Base-by-base conservation (phyloP, 37 sponge, comb jelly and placozoan genomes). In the Aphrocallistes beatrix region DNA sequence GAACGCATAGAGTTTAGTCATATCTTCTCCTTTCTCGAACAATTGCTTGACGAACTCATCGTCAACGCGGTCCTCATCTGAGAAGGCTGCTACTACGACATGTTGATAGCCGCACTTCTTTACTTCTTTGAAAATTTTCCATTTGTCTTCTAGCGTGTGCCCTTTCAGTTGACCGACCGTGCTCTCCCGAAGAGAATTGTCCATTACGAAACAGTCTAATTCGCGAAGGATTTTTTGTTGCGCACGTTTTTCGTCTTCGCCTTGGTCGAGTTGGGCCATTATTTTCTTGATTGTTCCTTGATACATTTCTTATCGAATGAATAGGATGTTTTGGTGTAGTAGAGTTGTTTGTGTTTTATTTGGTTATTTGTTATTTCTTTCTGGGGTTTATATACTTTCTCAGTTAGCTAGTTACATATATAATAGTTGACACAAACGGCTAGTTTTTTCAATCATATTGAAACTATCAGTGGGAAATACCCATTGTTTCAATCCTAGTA, bases 121-220 rank as follows among this genome's bases (percentile, higher is more conserved):
- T 34, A 85, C 40, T 85, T 88, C 89, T 23, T 88, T 37, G 82
- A 84, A 85, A 36, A 88, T 88, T 37, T 21, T 81, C 83, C 51
- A 37, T 25, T 88, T 88, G 82, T 88, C 39, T 37, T 88, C 89
- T 39, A 88, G 38, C 38, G 89, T 88, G 69, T 88, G 89, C 10
- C 89, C 89, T 37, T 85, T 81, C 23, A 88, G 51, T 38, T 86
- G 85, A 13, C 89, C 85, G 38, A 88, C 89, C 0, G 89, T 88
- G 37, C 82, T 88, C 81, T 88, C 89, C 9, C 89, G 37, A 51
- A 88, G 85, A 0, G 89, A 88, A 85, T 51, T 88, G 85, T 88
- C 89, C 51, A 88, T 36, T 0, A 88, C 89, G 49, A 88, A 85
- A 37, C 50, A 81, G 38, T 88, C 89, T 28, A 85, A 38, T 6